Evolutionary conservation across 2,797 vertebrate species (phyloP), one percentile per base, ranked within the genome.

Genomic region (Helicolenus hilgendorfi): DNA sequence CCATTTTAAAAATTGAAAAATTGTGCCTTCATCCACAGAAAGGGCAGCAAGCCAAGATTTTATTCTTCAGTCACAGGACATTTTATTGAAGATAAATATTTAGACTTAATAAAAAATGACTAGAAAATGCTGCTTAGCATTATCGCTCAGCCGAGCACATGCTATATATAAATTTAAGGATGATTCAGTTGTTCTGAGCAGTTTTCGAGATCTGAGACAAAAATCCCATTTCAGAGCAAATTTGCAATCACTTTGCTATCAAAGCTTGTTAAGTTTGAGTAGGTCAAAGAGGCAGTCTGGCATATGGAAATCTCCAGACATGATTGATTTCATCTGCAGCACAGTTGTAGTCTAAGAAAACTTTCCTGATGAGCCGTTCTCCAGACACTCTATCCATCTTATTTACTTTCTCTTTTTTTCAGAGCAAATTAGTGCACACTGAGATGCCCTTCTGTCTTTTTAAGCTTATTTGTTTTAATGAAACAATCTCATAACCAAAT

Each of bases 311-410:
- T 89, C 53, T 91, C 67, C 67, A 77, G 74, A 88, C 60, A 74
- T 89, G 84, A 92, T 86, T 87, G 86, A 91, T 88, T 85, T 90
- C 79, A 85, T 91, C 83, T 88, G 79, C 65, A 36, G 78, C 55
- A 14, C 58, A 77, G 67, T 56, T 68, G 63, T 29, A 77, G 71
- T 56, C 33, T 36, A 7, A 73, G 75, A 86, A 84, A 83, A 78
- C 65, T 55, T 73, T 85, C 26, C 75, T 84, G 68, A 79, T 78
- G 79, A 87, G 86, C 80, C 8, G 20, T 31, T 76, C 62, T 67
- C 45, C 6, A 65, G 35, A 83, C 58, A 49, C 41, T 82, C 69
- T 81, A 72, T 64, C 56, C 59, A 33, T 64, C n/a, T 56, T 74
- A 77, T 74, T 85, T 81, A 49, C 60, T 70, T 20, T 73, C 2